Evolutionary conservation across 2,888 invertebrate species (phyloP).

Genomic region (Allacma fusca): DNA sequence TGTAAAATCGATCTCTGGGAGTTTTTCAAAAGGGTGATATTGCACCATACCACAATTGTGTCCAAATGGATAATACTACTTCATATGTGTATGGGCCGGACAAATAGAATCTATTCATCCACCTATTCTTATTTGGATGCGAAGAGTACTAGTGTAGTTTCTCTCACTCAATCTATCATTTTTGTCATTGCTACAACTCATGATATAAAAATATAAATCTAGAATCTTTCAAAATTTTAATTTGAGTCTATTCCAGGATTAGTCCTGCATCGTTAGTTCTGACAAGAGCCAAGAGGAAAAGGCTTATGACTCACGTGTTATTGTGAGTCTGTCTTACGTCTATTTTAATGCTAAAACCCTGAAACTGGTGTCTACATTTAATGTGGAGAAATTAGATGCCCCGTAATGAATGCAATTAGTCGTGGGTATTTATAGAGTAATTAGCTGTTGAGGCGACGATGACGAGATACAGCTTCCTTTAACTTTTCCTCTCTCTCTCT

Average conservation of each 20-base stretch:
- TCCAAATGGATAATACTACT: conserved; percentile 7
- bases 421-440: background rate
- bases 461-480: background rate
- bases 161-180: conserved; percentile 29
- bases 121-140: background rate
- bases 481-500: no score
- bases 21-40: conserved; percentile 34
- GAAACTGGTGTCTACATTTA: background rate
- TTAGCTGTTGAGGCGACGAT: background rate
- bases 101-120: background rate
- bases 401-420: background rate
- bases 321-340: no score
- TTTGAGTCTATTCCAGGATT: background rate
- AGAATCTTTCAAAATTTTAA: background rate
- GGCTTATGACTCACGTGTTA: no score
- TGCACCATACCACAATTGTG: conserved; percentile 31
- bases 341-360: no score
- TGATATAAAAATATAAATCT: conserved; percentile 9
- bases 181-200: conserved; percentile 27
- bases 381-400: background rate
- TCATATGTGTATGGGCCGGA: background rate
- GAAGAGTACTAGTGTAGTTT: background rate
- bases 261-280: background rate
- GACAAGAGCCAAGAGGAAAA: no score
- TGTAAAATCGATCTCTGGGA: conserved; percentile 32